Evolutionary conservation across 2,113 vertebrate species (phyloP), one percentile per base, ranked within the genome.

Genomic region (Mixornis gularis): DNA sequence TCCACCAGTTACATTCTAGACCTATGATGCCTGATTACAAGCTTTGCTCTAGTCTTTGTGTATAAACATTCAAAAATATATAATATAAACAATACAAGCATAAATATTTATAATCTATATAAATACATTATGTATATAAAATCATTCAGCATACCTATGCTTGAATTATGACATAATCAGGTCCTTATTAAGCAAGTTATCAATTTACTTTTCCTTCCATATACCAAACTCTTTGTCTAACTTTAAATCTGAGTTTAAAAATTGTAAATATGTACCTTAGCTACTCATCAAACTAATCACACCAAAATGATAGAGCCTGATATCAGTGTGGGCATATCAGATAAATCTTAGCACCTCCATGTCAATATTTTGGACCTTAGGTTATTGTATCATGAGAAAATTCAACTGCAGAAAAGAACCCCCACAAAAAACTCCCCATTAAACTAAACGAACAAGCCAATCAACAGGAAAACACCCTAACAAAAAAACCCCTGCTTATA

Each of bases 281-380:
- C 30, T 53, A 22, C 24, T 72, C 16, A 49, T 8, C 24, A 36
- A 48, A 85, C 10, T 32, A 63, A 30, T 63, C 13, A 46, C 19
- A 76, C 3, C 5, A 60, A 68, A 77, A 27, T 59, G 4, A 43
- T 20, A 53, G n/a, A 56, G 14, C 9, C 5, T 82, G 34, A 12
- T 26, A 13, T 40, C 12, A 69, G 5, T 65, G 26, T 49, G 5
- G 12, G 17, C 5, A 51, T 49, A 43, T 44, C 18, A 68, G 19
- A 58, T 53, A 59, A 32, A 38, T 56, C 7, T 41, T 72, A 29
- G 25, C 16, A 53, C 2, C 30, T 55, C 20, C 6, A 24, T 38
- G 4, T 17, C 6, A 40, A 6, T 40, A 44, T 58, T 62, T 74
- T 56, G 8, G 6, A 26, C 9, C 4, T 32, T 32, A 2, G 0